Conservation (phyloP, 2,888 invertebrate species). For the Andrena bicolor region DNA sequence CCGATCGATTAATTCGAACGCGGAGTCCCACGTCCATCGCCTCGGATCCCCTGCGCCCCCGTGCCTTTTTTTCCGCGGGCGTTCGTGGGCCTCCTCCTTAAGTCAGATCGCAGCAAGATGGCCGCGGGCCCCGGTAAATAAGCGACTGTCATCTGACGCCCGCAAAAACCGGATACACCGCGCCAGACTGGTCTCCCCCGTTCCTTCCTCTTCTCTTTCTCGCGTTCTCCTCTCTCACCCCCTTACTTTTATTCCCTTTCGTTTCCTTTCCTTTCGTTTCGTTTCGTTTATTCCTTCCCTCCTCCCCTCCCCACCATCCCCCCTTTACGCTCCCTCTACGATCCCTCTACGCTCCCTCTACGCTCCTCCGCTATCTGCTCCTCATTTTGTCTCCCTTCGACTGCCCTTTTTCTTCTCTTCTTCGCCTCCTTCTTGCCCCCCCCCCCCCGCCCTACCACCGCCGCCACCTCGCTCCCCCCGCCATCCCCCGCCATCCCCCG, state of each 20-base stretch:
- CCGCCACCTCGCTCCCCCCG: not conserved
- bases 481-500: not conserved
- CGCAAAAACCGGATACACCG: constrained; percentile 84
- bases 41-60: constrained; percentile 60
- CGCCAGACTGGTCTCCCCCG: constrained; percentile 80
- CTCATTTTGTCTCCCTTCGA: not conserved
- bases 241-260: constrained; percentile 63
- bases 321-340: constrained; percentile 44
- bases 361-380: constrained; percentile 24
- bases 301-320: constrained; percentile 22
- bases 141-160: constrained; percentile 85
- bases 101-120: constrained; percentile 83
- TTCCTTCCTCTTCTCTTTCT: constrained; percentile 37
- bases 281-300: constrained; percentile 64
- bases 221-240: constrained; percentile 39
- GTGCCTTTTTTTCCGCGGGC: constrained; percentile 42
- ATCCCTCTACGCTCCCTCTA: constrained; percentile 47
- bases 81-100: constrained; percentile 77
- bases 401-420: constrained; percentile 16
- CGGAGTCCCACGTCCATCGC: constrained; percentile 73
- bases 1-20: constrained; percentile 82
- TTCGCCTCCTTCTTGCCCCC: constrained; percentile 16
- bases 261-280: constrained; percentile 67
- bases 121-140: constrained; percentile 84
- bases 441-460: not conserved